Evolutionary conservation across 2,888 invertebrate genomes (phyloP), one percentile per base, ranked within the genome.

Genomic region (Cecidostiba fungosa): DNA sequence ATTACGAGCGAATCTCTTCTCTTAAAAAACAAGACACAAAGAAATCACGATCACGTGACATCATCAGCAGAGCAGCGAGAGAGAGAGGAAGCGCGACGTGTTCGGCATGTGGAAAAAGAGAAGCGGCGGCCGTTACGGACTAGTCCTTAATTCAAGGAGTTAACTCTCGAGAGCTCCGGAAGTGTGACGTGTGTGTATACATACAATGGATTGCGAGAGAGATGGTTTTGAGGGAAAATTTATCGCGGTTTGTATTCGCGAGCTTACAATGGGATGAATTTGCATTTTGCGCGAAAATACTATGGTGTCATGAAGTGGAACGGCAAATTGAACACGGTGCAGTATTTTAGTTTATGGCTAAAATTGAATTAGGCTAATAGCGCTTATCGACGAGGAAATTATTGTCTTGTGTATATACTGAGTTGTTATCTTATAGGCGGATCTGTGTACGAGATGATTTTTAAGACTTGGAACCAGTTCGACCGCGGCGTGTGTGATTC

Each of bases 61-160:
- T 66, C 26, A 26, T 66, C 26, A 23, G 5, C 59, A 26, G 23
- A 5, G 26, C 43, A 14, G 12, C 73, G 73, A 1, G 43, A 12
- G 32, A 19, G n/a, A 16, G 32, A 69, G 66, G 47, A 43, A 69
- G 62, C 43, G 29, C 16, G 54, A 47, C 47, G 82, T 29, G 47
- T 76, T 43, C 50, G 50, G 62, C 74, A 66, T 47, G 74, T 23
- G 66, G 66, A 23, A 43, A 43, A 16, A 19, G 47, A 47, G 43
- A 69, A 47, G 16, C 14, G 59, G 43, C 16, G 19, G 16, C 23
- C 16, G 29, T 29, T 47, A n/a, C 16, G 54, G 8, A 14, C 23
- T 10, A 43, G 73, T 29, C 72, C 74, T 82, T 76, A 74, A 74
- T 82, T 82, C 39, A 59, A 59, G 73, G 59, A 54, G 54, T 54